Evolutionary conservation across 2,113 vertebrate genomes (phyloP), one percentile per base, ranked within the genome.

Genomic region (Pitta sordida): DNA sequence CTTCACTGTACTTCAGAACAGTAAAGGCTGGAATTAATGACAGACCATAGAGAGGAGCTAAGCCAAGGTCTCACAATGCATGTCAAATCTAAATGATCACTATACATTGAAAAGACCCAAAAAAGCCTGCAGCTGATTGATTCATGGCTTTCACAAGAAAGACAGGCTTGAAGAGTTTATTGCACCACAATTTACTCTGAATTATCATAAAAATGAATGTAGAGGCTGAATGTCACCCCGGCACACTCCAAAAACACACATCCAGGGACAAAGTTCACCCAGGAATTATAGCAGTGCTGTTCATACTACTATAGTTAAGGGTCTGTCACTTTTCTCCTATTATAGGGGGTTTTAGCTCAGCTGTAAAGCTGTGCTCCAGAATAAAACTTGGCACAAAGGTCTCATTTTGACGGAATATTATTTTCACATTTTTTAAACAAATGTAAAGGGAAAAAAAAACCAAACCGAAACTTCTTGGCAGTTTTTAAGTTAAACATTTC

Each of bases 1-100:
- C 98, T 98, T 99, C 98, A 98, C 98, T 98, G 98, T 98, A 98
- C 99, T 99, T 98, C 98, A 98, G 99, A 98, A 98, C 98, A 98
- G 98, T 97, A 98, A 97, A 97, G 98, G 98, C 98, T 98, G 97
- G 98, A 98, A 99, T 98, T 98, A 99, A 99, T 98, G 98, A 98
- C 97, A 97, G 97, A 95, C 98, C 98, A 97, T 98, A 98, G 98
- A 98, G 97, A 98, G 97, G 95, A 98, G 98, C 98, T 98, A 98
- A 98, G 98, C 98, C 98, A 98, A 96, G 97, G 97, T 97, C 97
- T 98, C 98, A 98, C 98, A 99, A 99, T 99, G 98, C 98, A 97
- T 98, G 98, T 99, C 98, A 99, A 98, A 98, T 98, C 98, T 98
- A 98, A 99, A 98, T 98, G 96, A 98, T 99, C 98, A 97, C 98